Conservation (phyloP, 2,797 vertebrate species). For the Vespertilio murinus region DNA sequence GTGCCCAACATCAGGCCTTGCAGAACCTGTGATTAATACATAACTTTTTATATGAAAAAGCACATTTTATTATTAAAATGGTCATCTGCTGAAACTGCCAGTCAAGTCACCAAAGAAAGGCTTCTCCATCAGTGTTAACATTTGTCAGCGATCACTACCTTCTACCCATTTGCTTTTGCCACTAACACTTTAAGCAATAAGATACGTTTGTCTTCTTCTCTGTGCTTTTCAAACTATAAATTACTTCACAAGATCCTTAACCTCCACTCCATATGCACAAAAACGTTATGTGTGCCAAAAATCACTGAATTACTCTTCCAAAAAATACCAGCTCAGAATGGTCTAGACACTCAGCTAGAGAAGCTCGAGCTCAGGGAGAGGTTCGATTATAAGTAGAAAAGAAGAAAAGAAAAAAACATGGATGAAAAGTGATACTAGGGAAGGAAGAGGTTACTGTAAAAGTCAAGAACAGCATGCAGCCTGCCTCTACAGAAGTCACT, state of each 20-base stretch:
- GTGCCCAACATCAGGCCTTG: background rate
- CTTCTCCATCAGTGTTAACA: background rate
- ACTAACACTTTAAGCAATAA: background rate
- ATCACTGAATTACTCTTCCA: background rate
- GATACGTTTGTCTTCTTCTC: background rate
- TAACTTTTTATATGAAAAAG: background rate
- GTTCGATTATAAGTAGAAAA: background rate
- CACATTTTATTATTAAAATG: constrained; percentile 7
- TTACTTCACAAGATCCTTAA: background rate
- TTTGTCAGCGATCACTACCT: background rate
- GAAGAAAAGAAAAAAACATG: background rate
- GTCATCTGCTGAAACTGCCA: background rate
- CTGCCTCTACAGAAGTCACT: background rate
- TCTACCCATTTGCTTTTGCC: background rate
- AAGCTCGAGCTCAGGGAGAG: background rate
- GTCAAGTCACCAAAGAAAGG: background rate
- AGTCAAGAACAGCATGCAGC: background rate
- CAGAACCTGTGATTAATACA: background rate
- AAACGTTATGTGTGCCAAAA: background rate
- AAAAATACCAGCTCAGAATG: background rate
- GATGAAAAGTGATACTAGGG: background rate
- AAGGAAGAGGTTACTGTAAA: background rate
- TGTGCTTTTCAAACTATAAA: background rate
- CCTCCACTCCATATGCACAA: background rate
- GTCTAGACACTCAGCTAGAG: background rate